Conservation (phyloP, 2,888 invertebrate species). For the Rhodophaea formosa region DNA sequence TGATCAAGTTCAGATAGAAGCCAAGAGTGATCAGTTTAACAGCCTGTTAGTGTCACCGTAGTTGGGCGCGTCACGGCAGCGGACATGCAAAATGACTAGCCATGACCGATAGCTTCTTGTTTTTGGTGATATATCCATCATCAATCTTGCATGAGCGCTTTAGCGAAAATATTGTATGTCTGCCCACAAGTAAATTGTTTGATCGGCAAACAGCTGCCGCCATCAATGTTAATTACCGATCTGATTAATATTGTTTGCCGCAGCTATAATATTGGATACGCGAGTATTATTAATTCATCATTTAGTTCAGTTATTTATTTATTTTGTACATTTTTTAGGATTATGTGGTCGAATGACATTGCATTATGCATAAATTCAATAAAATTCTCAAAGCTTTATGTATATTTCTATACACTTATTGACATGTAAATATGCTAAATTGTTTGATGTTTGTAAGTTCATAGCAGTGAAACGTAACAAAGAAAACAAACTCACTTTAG, state of each 20-base stretch:
- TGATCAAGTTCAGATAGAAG: not conserved
- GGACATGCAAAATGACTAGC: slow-evolving; percentile 42
- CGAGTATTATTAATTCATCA: not conserved
- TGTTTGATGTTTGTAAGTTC: too few relatives aligned
- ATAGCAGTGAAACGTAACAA: too few relatives aligned
- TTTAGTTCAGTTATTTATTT: too few relatives aligned
- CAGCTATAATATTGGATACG: not conserved
- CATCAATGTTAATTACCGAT: slow-evolving; percentile 6
- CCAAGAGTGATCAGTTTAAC: not conserved
- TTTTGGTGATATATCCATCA: slow-evolving; percentile 28
- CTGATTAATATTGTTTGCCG: slow-evolving; percentile 2
- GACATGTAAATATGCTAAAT: too few relatives aligned
- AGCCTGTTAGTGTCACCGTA: slow-evolving; percentile 20
- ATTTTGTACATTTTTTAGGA: too few relatives aligned
- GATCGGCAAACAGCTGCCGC: slow-evolving; percentile 2
- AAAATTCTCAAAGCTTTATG: too few relatives aligned
- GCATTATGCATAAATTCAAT: too few relatives aligned
- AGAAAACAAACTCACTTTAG: too few relatives aligned
- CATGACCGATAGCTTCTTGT: slow-evolving; percentile 42
- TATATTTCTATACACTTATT: too few relatives aligned
- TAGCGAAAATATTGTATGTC: not conserved
- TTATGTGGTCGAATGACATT: too few relatives aligned
- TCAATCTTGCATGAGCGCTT: slow-evolving; percentile 37
- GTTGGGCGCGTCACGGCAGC: not conserved
- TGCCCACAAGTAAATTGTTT: not conserved